These are phyloP conservation scores for Paramuricea clavata DNA, from an alignment of 92 coral and sea anemone genomes.

Conservation along the genomic window DNA sequence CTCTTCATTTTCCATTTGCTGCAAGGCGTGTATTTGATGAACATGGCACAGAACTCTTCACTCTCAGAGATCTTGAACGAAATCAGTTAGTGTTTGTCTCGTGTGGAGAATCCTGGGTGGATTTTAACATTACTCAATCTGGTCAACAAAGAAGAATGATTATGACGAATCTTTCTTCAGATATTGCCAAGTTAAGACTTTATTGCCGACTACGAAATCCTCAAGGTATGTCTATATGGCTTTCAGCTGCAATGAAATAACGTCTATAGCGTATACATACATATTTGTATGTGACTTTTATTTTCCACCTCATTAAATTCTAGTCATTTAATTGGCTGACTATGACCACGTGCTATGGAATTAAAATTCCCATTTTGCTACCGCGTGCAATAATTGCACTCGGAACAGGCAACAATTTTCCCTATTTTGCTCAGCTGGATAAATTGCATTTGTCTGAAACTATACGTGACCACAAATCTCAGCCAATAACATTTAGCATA, in stretches of 20 bases:
- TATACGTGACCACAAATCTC: too few relatives aligned
- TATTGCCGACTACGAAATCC: constrained; percentile 87
- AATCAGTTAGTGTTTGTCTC: constrained; percentile 89
- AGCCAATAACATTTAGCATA: too few relatives aligned
- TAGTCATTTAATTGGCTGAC: too few relatives aligned
- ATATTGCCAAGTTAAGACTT: constrained; percentile 85
- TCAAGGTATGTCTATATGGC: constrained; percentile 58
- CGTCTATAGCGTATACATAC: too few relatives aligned
- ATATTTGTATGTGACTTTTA: too few relatives aligned
- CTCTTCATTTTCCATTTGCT: constrained; percentile 88
- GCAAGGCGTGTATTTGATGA: constrained; percentile 86
- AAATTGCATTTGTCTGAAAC: too few relatives aligned
- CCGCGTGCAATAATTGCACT: too few relatives aligned
- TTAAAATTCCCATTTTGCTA: too few relatives aligned
- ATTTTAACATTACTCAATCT: constrained; percentile 87
- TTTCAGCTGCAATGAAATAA: background rate
- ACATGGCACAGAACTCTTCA: constrained; percentile 76
- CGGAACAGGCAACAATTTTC: too few relatives aligned
- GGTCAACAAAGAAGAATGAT: constrained; percentile 91
- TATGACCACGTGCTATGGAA: too few relatives aligned
- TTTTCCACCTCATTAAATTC: too few relatives aligned
- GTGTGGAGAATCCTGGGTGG: constrained; percentile 94
- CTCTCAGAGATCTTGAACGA: constrained; percentile 78
- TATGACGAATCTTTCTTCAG: constrained; percentile 88
- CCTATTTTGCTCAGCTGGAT: too few relatives aligned